phyloP scores from a whole-genome alignment of 2,888 invertebrate species.

The Drosophila setosimentum region DNA sequence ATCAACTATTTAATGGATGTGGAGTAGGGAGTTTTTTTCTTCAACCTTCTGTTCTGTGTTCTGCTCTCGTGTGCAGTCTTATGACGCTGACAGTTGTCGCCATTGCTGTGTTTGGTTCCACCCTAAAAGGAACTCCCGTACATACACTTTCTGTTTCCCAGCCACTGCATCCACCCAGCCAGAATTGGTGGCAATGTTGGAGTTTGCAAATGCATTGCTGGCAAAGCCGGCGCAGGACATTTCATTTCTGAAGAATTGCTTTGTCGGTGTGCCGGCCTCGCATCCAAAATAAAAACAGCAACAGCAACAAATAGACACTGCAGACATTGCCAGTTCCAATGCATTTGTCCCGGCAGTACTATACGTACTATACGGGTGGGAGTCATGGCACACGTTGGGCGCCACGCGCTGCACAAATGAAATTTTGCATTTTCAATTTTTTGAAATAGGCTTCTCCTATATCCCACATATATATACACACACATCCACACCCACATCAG shows the following conservation, averaged over 20 bases:
- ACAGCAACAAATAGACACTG: constrained; percentile 30
- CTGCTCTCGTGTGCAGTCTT: constrained; percentile 55
- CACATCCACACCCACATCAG: constrained; percentile 1
- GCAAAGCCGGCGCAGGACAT: constrained; percentile 68
- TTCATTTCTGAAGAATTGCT: constrained; percentile 82
- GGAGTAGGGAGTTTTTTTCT: not conserved
- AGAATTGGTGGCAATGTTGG: constrained; percentile 34
- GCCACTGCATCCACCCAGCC: constrained; percentile 24
- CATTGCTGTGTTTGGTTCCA: constrained; percentile 48
- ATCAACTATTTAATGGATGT: constrained; percentile 10
- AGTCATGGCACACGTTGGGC: constrained; percentile 28
- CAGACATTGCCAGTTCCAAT: constrained; percentile 55
- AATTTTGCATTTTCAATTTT: constrained; percentile 81
- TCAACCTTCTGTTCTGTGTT: constrained; percentile 2
- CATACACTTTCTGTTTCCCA: not conserved
- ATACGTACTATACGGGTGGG: not conserved
- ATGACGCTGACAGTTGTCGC: constrained; percentile 73
- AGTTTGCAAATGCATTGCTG: constrained; percentile 64
- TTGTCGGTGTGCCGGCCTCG: constrained; percentile 62
- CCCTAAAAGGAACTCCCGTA: constrained; percentile 17
- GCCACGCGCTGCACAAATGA: constrained; percentile 69
- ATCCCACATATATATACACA: constrained; percentile 14
- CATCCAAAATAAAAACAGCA: constrained; percentile 57
- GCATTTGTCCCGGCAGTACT: constrained; percentile 46
- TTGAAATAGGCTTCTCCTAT: constrained; percentile 78